These are phyloP conservation scores for Amphipyra tragopoginis DNA, from an alignment of 2,888 invertebrate genomes.

Conservation along the genomic window DNA sequence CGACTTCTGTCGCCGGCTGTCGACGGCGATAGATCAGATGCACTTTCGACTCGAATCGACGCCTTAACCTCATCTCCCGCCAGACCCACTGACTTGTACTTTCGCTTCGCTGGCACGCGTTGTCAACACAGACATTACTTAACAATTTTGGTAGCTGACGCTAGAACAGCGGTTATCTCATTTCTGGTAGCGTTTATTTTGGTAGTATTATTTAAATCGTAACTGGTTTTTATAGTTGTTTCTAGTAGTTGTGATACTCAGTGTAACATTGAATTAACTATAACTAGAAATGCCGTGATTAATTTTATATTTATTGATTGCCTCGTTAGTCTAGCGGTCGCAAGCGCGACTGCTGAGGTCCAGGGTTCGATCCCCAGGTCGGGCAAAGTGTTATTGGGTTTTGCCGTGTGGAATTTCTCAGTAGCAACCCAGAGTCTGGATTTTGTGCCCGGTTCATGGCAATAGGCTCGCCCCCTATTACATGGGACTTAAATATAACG, in stretches of 20 bases:
- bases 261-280: background rate
- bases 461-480: no score
- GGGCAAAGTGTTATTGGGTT: no score
- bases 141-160: slow-evolving; percentile 61
- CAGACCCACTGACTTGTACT: slow-evolving; percentile 58
- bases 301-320: no score
- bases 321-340: no score
- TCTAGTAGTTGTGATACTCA: background rate
- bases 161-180: slow-evolving; percentile 30
- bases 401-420: no score
- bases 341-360: no score
- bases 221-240: background rate
- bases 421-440: no score
- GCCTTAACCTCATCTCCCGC: slow-evolving; percentile 59
- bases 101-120: slow-evolving; percentile 53
- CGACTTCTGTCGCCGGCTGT: slow-evolving; percentile 72
- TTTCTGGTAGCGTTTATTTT: slow-evolving; percentile 25
- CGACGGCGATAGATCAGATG: slow-evolving; percentile 73
- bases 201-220: background rate
- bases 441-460: no score
- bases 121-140: slow-evolving; percentile 73
- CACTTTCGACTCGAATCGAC: slow-evolving; percentile 67
- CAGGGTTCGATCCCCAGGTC: no score
- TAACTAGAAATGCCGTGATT: no score
- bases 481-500: no score